Evolutionary conservation across 2,113 vertebrate genomes (phyloP).

Genomic region (Dromiciops gliroides): DNA sequence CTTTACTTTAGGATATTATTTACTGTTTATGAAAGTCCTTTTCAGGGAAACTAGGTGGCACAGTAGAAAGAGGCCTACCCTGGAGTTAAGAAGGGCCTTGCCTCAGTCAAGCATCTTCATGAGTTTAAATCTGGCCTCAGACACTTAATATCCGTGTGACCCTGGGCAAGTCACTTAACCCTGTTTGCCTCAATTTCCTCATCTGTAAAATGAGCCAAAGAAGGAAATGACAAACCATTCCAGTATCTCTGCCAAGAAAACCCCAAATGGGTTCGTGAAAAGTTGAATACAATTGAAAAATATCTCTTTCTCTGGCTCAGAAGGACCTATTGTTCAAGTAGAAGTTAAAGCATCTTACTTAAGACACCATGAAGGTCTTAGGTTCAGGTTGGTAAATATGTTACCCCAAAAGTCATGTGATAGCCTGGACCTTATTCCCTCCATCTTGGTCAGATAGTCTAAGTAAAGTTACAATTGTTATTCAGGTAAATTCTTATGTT

Average conservation of each 20-base stretch:
- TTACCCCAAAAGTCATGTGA: background rate
- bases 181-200: background rate
- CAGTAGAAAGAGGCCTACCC: no score
- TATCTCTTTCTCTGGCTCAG: background rate
- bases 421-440: background rate
- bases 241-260: background rate
- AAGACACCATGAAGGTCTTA: background rate
- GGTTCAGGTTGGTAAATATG: slow-evolving; percentile 34
- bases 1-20: slow-evolving; percentile 8
- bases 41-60: background rate
- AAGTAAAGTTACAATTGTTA: background rate
- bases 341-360: background rate
- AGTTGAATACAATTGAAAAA: background rate
- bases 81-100: no score
- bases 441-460: slow-evolving; percentile 18
- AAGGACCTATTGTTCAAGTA: background rate
- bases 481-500: background rate
- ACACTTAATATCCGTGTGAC: background rate
- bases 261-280: background rate
- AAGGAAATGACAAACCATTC: background rate
- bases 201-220: background rate
- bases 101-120: no score
- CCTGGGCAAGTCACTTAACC: background rate
- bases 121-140: background rate
- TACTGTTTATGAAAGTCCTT: background rate